Base-by-base conservation (phyloP, 1,140 invertebrate species). In the Dinoponera quadriceps region DNA sequence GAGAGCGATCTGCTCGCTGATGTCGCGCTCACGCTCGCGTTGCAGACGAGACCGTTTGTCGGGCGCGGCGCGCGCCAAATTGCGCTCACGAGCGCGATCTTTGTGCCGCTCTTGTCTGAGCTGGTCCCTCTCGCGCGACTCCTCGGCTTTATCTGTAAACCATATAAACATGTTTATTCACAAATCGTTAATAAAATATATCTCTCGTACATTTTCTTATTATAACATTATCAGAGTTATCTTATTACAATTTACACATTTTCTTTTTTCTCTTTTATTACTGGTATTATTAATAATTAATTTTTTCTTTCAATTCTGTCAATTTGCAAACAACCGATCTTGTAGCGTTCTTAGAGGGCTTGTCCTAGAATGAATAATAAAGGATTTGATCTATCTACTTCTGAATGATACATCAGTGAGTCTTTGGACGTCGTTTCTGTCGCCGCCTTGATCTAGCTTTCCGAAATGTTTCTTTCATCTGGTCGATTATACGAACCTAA, bases 1-100 rank as follows among this genome's bases (percentile, higher is more conserved):
- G 5, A 99, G 95, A 0, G 99, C 99, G 90, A 99, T 99, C 95
- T 99, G 98, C 93, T 99, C 99, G 83, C 98, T 99, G 75, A 99
- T 99, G 92, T 99, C 99, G 27, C 99, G 96, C 89, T 99, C 99
- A 3, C 98, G 95, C 90, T 99, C 98, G 44, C 97, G 95, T 89
- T 98, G 98, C 69, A 99, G 92, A 90, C 98, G 97, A 5, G 97
- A 97, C 81, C 98, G 96, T 92, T 99, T 99, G 91, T 99, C 99
- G 0, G 98, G 98, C 18, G 98, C 98, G 29, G 98, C 98, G 82
- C 99, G 95, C 0, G 98, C 96, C 63, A 99, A 94, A 94, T 99
- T 99, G 48, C 98, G 94, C 81, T 99, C 99, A 13, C 98, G 95
- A 82, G 98, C 98, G 48, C 98, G 94, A 80, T 99, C 98, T 83